phyloP scores from a whole-genome alignment of 2,888 invertebrate species.

The Hydrotaea cyrtoneurina region DNA sequence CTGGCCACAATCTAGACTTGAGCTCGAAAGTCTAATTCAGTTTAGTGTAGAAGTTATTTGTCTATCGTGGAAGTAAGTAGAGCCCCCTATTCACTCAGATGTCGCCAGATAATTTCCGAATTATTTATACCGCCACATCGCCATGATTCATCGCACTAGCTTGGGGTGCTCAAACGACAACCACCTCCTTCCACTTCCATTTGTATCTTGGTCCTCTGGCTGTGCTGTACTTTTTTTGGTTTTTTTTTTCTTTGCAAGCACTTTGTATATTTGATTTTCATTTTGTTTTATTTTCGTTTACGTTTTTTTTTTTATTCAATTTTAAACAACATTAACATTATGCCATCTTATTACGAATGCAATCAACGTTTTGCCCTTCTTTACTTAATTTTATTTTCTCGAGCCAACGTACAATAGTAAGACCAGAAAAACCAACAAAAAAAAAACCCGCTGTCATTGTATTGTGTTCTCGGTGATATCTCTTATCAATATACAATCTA shows the following conservation, averaged over 20 bases:
- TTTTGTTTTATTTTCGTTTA: constrained; percentile 26
- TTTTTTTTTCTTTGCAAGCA: background rate
- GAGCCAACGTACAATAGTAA: background rate
- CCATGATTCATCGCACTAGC: no score
- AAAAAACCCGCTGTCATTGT: constrained; percentile 58
- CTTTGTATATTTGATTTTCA: constrained; percentile 35
- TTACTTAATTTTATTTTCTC: constrained; percentile 39
- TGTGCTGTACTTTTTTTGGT: no score
- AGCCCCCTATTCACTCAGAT: no score
- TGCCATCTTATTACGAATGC: constrained; percentile 66
- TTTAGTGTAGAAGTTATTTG: no score
- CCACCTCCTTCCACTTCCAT: no score
- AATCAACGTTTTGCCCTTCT: constrained; percentile 67
- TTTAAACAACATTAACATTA: constrained; percentile 60
- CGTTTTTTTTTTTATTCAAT: constrained; percentile 32
- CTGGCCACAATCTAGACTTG: no score
- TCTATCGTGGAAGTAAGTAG: no score
- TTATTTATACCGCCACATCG: no score
- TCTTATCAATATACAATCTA: constrained; percentile 65
- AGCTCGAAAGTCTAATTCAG: no score
- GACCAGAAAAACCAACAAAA: background rate
- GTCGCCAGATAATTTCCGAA: no score
- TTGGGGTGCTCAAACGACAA: no score
- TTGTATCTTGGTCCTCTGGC: no score
- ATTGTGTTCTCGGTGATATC: constrained; percentile 56